Conservation (phyloP, 2,797 vertebrate species). For the Florisuga fusca region DNA sequence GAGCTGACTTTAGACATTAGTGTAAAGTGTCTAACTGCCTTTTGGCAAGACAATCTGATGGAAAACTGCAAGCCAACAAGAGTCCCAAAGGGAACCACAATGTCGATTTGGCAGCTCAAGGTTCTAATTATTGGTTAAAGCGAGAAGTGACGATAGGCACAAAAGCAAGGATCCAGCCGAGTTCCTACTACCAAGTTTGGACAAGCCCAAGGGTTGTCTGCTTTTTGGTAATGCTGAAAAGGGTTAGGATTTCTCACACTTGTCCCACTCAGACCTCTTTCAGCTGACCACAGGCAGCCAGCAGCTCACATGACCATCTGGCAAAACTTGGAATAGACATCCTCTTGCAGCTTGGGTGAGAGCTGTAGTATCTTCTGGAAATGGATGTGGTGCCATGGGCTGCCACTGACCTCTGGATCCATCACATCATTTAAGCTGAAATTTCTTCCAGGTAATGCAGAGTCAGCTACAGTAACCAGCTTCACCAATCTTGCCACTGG, state of each 20-base stretch:
- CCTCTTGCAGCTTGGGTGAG: neutral
- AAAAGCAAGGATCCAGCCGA: neutral
- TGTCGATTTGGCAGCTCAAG: neutral
- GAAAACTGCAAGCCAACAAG: neutral
- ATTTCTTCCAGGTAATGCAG: neutral
- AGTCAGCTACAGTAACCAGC: neutral
- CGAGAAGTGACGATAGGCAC: neutral
- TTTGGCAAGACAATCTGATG: neutral
- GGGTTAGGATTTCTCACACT: neutral
- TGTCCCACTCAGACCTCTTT: neutral
- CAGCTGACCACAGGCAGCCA: neutral
- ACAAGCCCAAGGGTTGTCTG: neutral
- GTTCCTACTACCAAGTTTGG: neutral
- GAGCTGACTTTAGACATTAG: neutral
- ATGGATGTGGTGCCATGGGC: neutral
- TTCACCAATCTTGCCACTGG: neutral
- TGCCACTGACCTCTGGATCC: neutral
- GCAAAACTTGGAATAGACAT: neutral
- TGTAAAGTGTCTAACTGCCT: neutral
- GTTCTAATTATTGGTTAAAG: neutral
- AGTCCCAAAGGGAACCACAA: neutral
- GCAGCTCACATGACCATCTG: neutral
- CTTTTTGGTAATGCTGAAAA: neutral
- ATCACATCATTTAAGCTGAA: accelerated
- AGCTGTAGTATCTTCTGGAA: neutral